These are phyloP conservation scores for Rhopalosiphum padi DNA, from an alignment of 1,140 invertebrate species.

Conservation along the genomic window DNA sequence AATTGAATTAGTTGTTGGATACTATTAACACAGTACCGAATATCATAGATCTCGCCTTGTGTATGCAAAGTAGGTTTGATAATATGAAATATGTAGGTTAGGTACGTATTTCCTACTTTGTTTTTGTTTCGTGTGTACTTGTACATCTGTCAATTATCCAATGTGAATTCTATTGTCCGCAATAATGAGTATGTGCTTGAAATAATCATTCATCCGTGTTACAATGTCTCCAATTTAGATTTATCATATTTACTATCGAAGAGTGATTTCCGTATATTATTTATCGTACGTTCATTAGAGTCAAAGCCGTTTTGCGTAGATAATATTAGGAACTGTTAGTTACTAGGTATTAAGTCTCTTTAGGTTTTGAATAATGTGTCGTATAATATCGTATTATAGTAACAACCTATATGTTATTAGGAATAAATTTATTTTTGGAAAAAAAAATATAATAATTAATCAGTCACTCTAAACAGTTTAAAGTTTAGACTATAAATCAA, in stretches of 20 bases:
- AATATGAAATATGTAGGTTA: no score
- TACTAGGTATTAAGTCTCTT: neutral
- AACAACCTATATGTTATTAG: no score
- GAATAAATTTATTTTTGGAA: no score
- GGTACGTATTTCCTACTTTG: neutral
- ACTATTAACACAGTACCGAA: neutral
- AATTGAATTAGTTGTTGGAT: neutral
- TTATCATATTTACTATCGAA: neutral
- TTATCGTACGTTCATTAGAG: neutral
- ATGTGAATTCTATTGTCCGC: neutral
- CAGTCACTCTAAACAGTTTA: no score
- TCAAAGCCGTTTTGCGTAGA: neutral
- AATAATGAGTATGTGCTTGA: neutral
- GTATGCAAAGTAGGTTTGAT: neutral
- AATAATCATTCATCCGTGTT: neutral
- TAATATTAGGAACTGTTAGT: neutral
- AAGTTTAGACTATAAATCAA: no score
- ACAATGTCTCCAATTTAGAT: neutral
- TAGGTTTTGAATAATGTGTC: neutral
- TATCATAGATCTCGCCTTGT: neutral
- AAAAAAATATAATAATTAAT: no score
- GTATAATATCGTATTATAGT: neutral
- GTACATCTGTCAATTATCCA: neutral
- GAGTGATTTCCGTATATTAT: neutral
- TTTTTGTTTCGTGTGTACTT: neutral